Evolutionary conservation across 2,888 invertebrate genomes (phyloP).

Genomic region (Galeruca laticollis): DNA sequence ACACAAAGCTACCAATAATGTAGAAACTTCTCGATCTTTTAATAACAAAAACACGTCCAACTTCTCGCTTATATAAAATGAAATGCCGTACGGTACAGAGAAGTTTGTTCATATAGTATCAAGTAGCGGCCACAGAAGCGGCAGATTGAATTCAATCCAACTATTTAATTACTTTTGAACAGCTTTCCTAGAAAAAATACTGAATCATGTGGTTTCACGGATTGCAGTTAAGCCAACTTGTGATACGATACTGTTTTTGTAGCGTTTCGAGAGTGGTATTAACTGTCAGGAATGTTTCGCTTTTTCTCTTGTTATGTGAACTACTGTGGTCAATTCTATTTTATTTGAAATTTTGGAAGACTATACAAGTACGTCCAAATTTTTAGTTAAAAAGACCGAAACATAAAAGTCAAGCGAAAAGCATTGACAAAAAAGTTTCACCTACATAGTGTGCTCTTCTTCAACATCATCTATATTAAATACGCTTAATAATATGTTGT

Average conservation of each 20-base stretch:
- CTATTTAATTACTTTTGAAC: conserved; percentile 30
- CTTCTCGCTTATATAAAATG: background rate
- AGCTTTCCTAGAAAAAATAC: conserved; percentile 7
- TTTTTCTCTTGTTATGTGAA: background rate
- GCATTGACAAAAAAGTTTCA: too few species aligned
- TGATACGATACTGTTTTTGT: conserved; percentile 2
- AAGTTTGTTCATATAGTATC: conserved; percentile 46
- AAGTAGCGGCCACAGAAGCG: conserved; percentile 30
- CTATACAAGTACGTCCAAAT: too few species aligned
- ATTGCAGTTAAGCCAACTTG: background rate
- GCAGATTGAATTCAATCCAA: conserved; percentile 41
- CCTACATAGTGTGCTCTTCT: too few species aligned
- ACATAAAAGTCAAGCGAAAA: too few species aligned
- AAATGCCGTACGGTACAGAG: background rate
- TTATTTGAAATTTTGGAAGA: too few species aligned
- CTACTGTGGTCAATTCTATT: background rate
- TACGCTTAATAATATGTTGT: too few species aligned
- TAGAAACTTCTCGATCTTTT: background rate
- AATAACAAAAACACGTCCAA: background rate
- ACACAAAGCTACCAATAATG: background rate
- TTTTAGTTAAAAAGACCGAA: too few species aligned
- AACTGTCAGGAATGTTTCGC: background rate
- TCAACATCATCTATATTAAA: too few species aligned
- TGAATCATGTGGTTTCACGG: conserved; percentile 4
- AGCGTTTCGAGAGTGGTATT: background rate